Conservation (phyloP, 1,140 invertebrate species). For the Papilio xuthus region DNA sequence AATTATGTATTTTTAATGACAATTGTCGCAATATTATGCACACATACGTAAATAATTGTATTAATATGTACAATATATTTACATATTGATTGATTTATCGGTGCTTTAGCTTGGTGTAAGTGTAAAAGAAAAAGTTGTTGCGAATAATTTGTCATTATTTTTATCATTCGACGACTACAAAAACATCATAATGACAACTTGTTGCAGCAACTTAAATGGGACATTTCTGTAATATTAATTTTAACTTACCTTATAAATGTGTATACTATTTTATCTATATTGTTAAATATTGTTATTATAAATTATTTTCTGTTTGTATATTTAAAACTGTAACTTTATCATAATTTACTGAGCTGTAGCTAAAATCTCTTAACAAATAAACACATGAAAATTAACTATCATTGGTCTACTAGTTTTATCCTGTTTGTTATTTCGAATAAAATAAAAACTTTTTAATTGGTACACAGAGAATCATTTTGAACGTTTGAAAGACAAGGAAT, state of each 20-base stretch:
- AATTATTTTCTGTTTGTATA: slow-evolving; percentile 35
- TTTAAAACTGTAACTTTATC: slow-evolving; percentile 37
- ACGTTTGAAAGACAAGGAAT: not conserved
- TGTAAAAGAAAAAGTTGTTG: slow-evolving; percentile 52
- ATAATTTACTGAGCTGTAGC: slow-evolving; percentile 14
- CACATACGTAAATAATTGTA: not conserved
- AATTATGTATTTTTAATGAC: not conserved
- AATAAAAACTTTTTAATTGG: not conserved
- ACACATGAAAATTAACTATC: slow-evolving; percentile 18
- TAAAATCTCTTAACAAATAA: slow-evolving; percentile 30
- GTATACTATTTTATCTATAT: slow-evolving; percentile 33
- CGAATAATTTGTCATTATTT: slow-evolving; percentile 73
- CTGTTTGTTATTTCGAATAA: not conserved
- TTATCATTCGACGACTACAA: not conserved
- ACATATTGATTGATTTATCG: slow-evolving; percentile 9
- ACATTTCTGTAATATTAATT: slow-evolving; percentile 41
- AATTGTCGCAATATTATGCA: not conserved
- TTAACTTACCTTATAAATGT: slow-evolving; percentile 21
- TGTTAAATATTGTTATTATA: slow-evolving; percentile 37
- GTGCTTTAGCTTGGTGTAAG: slow-evolving; percentile 44
- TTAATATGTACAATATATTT: slow-evolving; percentile 2
- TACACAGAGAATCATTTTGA: not conserved
- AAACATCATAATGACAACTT: slow-evolving; percentile 46
- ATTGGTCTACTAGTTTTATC: not conserved
- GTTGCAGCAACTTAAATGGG: slow-evolving; percentile 49